phyloP scores from a whole-genome alignment of 2,888 invertebrate species.

The Sycophila texana region DNA sequence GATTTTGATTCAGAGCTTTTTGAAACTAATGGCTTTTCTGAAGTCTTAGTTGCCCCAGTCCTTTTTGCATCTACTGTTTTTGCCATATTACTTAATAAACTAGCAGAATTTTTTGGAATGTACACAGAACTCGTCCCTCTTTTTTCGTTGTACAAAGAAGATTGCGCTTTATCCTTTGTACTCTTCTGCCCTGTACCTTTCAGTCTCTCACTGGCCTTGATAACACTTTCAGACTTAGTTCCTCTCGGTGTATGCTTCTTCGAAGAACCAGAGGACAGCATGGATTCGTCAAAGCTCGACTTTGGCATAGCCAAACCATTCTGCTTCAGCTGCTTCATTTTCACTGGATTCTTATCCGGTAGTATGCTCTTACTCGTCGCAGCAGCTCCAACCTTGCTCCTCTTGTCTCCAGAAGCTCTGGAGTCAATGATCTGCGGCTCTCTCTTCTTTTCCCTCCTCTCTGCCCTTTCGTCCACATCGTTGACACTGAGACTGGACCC shows the following conservation, averaged over 20 bases:
- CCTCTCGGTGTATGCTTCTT: neutral
- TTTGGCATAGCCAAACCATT: slow-evolving; percentile 17
- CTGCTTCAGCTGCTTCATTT: slow-evolving; percentile 18
- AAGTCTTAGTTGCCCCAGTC: neutral
- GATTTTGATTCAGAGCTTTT: slow-evolving; percentile 20
- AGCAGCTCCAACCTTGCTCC: neutral
- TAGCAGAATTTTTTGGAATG: slow-evolving; percentile 61
- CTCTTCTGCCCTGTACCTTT: slow-evolving; percentile 11
- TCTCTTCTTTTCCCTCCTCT: slow-evolving; percentile 42
- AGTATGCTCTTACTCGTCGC: slow-evolving; percentile 19
- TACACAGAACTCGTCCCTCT: slow-evolving; percentile 68
- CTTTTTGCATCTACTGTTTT: slow-evolving; percentile 13
- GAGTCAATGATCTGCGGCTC: slow-evolving; percentile 35
- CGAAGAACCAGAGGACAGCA: neutral
- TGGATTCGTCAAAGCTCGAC: slow-evolving; percentile 29
- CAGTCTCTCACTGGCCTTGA: neutral
- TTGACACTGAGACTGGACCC: slow-evolving; percentile 1
- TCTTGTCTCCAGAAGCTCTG: slow-evolving; percentile 33
- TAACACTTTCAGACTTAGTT: slow-evolving; percentile 12
- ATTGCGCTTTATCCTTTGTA: slow-evolving; percentile 53
- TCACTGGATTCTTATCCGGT: slow-evolving; percentile 49
- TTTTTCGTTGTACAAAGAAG: slow-evolving; percentile 63
- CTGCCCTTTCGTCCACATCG: slow-evolving; percentile 10
- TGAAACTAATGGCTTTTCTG: neutral
- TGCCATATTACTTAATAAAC: slow-evolving; percentile 18